Conservation (phyloP, 2,113 vertebrate genomes). For the Ranitomeya variabilis region DNA sequence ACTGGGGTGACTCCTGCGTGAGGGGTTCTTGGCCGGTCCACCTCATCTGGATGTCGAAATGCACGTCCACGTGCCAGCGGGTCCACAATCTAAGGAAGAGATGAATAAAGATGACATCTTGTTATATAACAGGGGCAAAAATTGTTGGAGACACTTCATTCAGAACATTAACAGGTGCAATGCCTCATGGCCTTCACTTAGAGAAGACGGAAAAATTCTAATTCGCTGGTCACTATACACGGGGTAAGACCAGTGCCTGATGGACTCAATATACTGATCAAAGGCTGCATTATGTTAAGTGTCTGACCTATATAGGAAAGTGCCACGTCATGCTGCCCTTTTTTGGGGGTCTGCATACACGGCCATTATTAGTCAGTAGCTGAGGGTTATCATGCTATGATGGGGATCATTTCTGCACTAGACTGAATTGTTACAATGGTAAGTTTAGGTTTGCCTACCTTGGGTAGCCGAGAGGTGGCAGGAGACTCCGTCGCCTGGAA, state of each 20-base stretch:
- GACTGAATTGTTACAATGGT: too few species aligned
- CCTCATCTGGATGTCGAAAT: conserved; percentile 85
- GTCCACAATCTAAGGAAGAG: conserved; percentile 83
- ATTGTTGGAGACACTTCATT: too few species aligned
- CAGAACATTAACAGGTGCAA: too few species aligned
- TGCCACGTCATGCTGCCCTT: background rate
- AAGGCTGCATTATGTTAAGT: too few species aligned
- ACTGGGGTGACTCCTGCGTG: conserved; percentile 72
- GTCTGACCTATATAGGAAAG: too few species aligned
- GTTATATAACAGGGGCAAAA: too few species aligned
- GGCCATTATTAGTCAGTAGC: too few species aligned
- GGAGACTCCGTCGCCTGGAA: conserved; percentile 85
- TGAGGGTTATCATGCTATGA: background rate
- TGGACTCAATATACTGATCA: too few species aligned
- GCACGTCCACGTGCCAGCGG: conserved; percentile 88
- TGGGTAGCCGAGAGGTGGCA: conserved; percentile 82
- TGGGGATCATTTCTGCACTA: background rate
- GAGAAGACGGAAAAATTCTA: too few species aligned
- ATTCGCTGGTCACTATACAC: too few species aligned
- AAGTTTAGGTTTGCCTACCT: conserved; percentile 71
- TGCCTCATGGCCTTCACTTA: too few species aligned
- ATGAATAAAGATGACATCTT: background rate
- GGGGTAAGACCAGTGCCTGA: too few species aligned
- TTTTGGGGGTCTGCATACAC: background rate
- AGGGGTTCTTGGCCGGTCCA: conserved; percentile 80